A percentile compares a stretch with the other conserved stretches of the same genome.
These are phyloP conservation scores for Suricata suricatta DNA, from an alignment of 2,113 vertebrate genomes.

Conservation along the genomic window DNA sequence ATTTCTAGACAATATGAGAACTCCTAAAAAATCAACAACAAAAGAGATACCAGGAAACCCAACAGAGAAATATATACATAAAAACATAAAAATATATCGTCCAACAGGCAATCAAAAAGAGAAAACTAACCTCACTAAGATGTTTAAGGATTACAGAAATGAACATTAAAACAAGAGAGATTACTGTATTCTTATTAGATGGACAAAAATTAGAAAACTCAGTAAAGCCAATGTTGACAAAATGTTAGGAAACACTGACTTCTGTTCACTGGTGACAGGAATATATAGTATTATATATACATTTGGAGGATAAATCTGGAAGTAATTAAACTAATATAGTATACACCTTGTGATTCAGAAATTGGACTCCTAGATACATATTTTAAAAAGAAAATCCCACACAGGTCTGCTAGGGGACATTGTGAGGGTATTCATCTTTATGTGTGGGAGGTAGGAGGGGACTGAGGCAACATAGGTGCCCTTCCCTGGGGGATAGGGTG, in stretches of 20 bases:
- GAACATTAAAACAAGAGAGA: slow-evolving; percentile 21
- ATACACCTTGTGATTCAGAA: background rate
- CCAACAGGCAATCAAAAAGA: background rate
- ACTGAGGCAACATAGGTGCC: background rate
- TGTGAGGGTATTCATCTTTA: background rate
- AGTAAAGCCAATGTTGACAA: background rate
- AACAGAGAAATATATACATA: background rate
- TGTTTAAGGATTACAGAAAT: background rate
- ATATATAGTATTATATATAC: background rate
- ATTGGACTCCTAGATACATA: background rate
- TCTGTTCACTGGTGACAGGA: background rate
- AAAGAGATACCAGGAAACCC: background rate
- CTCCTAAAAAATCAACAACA: slow-evolving; percentile 20
- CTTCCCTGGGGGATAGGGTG: background rate
- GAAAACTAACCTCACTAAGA: background rate
- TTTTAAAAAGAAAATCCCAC: slow-evolving; percentile 7
- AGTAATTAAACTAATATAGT: background rate
- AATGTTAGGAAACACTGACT: background rate
- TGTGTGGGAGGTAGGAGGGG: background rate
- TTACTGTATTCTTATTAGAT: background rate
- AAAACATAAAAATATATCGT: background rate
- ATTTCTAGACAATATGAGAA: background rate
- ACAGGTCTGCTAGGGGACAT: background rate
- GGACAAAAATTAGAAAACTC: background rate
- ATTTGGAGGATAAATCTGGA: background rate